Base-by-base conservation (phyloP, 2,797 vertebrate species). In the Melanotaenia parkinsoni region DNA sequence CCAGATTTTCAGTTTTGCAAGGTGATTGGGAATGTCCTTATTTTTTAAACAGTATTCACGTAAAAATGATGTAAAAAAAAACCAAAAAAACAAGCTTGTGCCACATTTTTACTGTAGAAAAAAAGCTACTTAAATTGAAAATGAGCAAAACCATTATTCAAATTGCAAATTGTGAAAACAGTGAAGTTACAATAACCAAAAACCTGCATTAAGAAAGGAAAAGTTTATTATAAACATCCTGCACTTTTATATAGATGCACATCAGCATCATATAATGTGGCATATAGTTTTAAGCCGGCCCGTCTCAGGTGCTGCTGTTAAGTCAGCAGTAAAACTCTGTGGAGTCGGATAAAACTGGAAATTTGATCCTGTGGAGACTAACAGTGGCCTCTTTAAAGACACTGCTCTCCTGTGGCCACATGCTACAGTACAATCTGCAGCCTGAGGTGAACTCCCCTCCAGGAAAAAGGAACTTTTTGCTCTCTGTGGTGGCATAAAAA, bases 371-470 rank as follows among this genome's bases (percentile, higher is more conserved):
- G 57, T 11, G 3, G 35, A 68, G 61, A 54, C 9, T 0, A 28
- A 62, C 51, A 18, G 24, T 30, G 58, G 51, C 54, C 59, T 77
- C 72, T 68, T 79, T 37, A 83, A 40, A 68, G 72, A 85, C 70
- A 77, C 77, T 86, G 85, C 87, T 69, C 88, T 81, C 89, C 62
- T 80, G 84, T 91, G 91, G 89, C 60, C 70, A 63, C 20, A 35
- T 47, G 54, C 20, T 51, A 16, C 32, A 18, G 30, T 47, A 35
- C 76, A 72, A n/a, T 14, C 51, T 50, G 68, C 50, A 38, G 38
- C 10, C 12, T 4, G 0, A 22, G 35, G 54, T 30, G 4, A 53
- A 14, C 47, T 12, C 47, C n/a, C 47, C 47, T 12, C n/a, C 47
- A 51, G n/a, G 22, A 24, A 30, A n/a, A 40, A 18, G 8, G 22